Conservation (phyloP, 2,113 vertebrate genomes). For the Nothoprocta perdicaria region DNA sequence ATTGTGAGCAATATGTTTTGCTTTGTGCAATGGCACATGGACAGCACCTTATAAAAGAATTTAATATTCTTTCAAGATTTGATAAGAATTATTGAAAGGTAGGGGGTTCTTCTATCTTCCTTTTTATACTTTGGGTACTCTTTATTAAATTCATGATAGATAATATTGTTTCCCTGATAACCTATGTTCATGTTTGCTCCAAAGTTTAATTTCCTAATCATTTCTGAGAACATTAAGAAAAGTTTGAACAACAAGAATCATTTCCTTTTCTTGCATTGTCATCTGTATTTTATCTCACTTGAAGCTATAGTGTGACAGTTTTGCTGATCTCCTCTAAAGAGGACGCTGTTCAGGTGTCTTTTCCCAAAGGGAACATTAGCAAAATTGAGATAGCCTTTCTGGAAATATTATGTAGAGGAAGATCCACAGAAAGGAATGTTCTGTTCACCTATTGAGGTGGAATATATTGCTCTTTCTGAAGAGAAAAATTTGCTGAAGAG, state of each 20-base stretch:
- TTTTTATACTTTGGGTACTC: conserved; percentile 31
- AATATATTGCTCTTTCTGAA: not conserved
- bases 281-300: not conserved
- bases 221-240: conserved; percentile 23
- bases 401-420: not conserved
- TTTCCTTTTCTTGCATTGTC: conserved; percentile 20
- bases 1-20: not conserved
- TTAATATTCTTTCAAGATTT: conserved; percentile 61
- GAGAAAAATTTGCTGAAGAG: not conserved
- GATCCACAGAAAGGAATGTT: not conserved
- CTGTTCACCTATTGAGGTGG: not conserved
- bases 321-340: not conserved
- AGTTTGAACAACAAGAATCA: not conserved
- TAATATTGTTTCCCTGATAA: conserved; percentile 44
- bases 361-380: not conserved
- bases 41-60: not conserved
- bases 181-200: conserved; percentile 42
- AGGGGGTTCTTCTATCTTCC: conserved; percentile 10
- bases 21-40: not conserved
- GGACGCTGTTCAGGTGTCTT: not conserved
- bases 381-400: not conserved
- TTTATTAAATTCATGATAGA: conserved; percentile 55
- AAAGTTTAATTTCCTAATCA: conserved; percentile 65
- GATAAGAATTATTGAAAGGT: conserved; percentile 64
- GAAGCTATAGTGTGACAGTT: not conserved